Percentiles rank a stretch among this genome's conserved stretches.
phyloP scores from a whole-genome alignment of 1,140 invertebrate species.

The Cotesia glomerata region DNA sequence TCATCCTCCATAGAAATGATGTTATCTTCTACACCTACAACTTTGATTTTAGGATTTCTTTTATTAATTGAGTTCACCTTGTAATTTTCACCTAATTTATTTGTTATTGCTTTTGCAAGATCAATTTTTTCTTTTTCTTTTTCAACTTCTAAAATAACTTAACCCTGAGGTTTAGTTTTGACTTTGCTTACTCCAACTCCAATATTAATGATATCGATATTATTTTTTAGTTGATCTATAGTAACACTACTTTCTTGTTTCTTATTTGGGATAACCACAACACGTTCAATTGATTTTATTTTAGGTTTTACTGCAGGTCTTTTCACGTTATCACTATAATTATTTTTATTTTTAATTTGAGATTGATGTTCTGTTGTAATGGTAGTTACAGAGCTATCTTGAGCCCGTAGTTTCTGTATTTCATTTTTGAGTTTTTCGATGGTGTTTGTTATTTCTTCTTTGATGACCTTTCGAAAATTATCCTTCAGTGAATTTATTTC shows the following conservation, averaged over 20 bases:
- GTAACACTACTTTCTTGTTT: not conserved
- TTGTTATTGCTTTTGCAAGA: not conserved
- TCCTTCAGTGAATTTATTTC: too few species aligned
- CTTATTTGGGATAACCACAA: not conserved
- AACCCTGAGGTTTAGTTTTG: not conserved
- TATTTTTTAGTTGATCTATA: not conserved
- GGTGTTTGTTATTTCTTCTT: too few species aligned
- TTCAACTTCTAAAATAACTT: not conserved
- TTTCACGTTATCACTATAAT: too few species aligned
- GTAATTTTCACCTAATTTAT: not conserved
- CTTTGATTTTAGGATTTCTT: not conserved
- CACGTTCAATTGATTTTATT: not conserved
- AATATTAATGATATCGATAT: not conserved
- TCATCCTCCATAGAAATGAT: not conserved
- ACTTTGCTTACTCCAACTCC: not conserved
- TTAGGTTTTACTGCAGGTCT: not conserved
- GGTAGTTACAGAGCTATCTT: too few species aligned
- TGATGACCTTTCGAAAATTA: too few species aligned
- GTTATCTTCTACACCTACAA: not conserved
- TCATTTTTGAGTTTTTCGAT: too few species aligned
- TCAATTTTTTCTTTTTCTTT: not conserved
- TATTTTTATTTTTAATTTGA: too few species aligned
- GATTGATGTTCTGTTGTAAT: too few species aligned
- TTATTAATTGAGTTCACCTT: not conserved
- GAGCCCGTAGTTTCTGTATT: too few species aligned